phyloP scores from a whole-genome alignment of 2,113 vertebrate species.

The mouse (Mus musculus) region DNA sequence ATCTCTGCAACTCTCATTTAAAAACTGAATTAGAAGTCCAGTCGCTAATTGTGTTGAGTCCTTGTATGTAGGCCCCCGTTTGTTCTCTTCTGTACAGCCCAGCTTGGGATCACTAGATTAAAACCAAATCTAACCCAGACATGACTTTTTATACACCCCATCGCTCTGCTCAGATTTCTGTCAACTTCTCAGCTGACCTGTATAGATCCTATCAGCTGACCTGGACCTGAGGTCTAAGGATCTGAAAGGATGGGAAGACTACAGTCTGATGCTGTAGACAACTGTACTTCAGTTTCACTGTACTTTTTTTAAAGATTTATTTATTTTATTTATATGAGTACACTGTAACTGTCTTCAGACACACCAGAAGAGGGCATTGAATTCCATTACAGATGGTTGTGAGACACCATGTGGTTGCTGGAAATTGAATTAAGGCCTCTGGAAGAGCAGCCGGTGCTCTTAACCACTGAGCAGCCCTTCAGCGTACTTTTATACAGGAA shows the following conservation, averaged over 20 bases:
- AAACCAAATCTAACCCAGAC: background rate
- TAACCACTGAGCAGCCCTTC: too few species aligned
- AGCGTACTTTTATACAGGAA: background rate
- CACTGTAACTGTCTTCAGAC: too few species aligned
- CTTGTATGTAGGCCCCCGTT: background rate
- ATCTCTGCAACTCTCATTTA: background rate
- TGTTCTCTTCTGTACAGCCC: background rate
- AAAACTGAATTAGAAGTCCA: background rate
- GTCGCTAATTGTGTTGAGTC: background rate
- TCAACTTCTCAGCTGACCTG: too few species aligned
- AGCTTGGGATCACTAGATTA: background rate
- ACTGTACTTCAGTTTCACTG: background rate
- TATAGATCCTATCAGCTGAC: too few species aligned
- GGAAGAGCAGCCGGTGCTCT: too few species aligned
- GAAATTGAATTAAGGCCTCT: too few species aligned
- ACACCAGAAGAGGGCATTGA: too few species aligned
- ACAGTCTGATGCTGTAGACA: background rate
- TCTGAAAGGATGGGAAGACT: background rate
- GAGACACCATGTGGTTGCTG: too few species aligned
- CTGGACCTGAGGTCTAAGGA: background rate
- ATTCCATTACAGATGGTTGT: too few species aligned
- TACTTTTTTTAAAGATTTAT: background rate
- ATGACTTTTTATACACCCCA: background rate
- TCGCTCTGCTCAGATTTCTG: background rate
- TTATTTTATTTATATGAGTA: too few species aligned